phyloP scores from a whole-genome alignment of 1,140 invertebrate genomes.

The Trichogramma pretiosum region DNA sequence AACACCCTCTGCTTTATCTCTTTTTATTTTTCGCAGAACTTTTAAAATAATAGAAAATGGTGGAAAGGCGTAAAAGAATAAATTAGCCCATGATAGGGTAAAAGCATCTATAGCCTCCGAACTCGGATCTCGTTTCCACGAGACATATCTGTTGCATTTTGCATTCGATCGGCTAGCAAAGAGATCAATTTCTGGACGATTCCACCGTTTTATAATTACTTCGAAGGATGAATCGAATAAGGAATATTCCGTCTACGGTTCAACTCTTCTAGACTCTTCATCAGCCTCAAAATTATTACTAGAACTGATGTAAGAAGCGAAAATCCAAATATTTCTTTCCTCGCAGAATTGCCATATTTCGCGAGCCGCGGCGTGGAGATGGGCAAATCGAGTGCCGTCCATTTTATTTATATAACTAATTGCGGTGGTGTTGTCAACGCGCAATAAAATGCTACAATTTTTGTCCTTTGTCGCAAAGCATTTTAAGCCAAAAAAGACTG shows the following conservation, averaged over 20 bases:
- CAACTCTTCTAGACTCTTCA: slow-evolving; percentile 18
- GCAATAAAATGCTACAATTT: neutral
- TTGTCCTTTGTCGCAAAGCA: no score
- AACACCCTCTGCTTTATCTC: neutral
- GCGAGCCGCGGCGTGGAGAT: slow-evolving; percentile 1
- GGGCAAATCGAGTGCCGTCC: slow-evolving; percentile 16
- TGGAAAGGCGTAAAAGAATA: slow-evolving; percentile 6
- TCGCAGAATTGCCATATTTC: slow-evolving; percentile 15
- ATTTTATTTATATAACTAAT: slow-evolving; percentile 23
- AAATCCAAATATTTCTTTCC: neutral
- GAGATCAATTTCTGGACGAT: slow-evolving; percentile 24
- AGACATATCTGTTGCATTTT: slow-evolving; percentile 25
- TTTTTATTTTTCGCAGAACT: neutral
- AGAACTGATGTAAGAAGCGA: slow-evolving; percentile 13
- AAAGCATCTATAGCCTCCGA: slow-evolving; percentile 5
- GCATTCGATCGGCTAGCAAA: slow-evolving; percentile 25
- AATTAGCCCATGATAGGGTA: slow-evolving; percentile 7
- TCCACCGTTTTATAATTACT: slow-evolving; percentile 19
- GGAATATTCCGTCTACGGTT: slow-evolving; percentile 19
- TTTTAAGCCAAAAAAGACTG: no score
- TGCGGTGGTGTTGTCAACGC: slow-evolving; percentile 23
- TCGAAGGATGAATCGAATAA: slow-evolving; percentile 12
- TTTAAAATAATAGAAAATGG: slow-evolving; percentile 1
- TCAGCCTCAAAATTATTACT: slow-evolving; percentile 25
- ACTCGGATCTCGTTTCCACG: neutral